Evolutionary conservation across 2,888 invertebrate genomes (phyloP).

Genomic region (Prenolepis imparis): DNA sequence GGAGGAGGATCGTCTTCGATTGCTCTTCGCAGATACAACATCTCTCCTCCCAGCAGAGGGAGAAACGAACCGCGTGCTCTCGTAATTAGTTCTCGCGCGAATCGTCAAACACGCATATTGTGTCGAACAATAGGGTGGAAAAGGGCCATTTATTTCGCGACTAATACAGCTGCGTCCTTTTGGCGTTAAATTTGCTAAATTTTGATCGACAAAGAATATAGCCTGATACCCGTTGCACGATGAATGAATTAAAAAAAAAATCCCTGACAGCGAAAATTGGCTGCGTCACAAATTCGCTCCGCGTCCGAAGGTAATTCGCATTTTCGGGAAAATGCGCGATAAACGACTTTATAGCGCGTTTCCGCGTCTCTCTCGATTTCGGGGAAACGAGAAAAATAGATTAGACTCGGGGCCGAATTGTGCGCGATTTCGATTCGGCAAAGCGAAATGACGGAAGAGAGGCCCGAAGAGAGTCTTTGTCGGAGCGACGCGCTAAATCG

Average conservation of each 20-base stretch:
- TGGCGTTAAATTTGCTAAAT: conserved; percentile 28
- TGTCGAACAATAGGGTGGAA: conserved; percentile 38
- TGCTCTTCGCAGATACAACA: conserved; percentile 36
- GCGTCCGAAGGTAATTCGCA: background rate
- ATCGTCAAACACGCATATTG: conserved; percentile 24
- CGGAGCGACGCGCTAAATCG: conserved; percentile 19
- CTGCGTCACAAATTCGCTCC: background rate
- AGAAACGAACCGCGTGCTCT: background rate
- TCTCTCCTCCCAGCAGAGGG: background rate
- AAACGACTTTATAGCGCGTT: background rate
- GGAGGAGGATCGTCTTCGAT: conserved; percentile 1
- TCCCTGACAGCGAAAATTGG: background rate
- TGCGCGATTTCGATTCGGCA: background rate
- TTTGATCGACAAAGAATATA: background rate
- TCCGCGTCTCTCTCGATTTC: background rate
- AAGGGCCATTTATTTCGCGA: conserved; percentile 34
- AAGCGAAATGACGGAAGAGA: conserved; percentile 28
- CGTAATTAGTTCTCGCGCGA: conserved; percentile 48
- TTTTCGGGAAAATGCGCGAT: background rate
- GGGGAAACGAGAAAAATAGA: conserved; percentile 1
- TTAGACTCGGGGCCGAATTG: conserved; percentile 1
- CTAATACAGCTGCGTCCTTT: background rate
- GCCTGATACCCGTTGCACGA: background rate
- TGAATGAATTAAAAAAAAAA: background rate
- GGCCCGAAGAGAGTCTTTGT: background rate